These are phyloP conservation scores for Cyprinodon brontotheroides DNA, from an alignment of 2,113 vertebrate genomes.

Conservation along the genomic window DNA sequence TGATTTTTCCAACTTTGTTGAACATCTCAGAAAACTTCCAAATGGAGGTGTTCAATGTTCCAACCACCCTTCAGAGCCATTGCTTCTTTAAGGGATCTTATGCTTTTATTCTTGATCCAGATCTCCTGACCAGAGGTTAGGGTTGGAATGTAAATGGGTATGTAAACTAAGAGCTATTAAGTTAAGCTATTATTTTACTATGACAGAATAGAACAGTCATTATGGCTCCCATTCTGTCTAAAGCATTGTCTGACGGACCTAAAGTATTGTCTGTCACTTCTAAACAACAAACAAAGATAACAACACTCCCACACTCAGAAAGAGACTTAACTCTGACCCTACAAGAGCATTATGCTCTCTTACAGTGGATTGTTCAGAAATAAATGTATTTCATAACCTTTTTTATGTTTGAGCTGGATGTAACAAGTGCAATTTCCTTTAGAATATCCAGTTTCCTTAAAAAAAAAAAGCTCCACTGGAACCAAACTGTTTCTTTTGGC, in stretches of 20 bases:
- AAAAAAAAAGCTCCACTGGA: conserved; percentile 5
- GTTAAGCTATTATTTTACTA: background rate
- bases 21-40: too few species aligned
- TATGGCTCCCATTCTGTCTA: too few species aligned
- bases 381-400: background rate
- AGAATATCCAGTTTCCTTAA: background rate
- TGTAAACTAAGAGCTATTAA: background rate
- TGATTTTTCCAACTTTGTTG: background rate
- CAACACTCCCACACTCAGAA: too few species aligned
- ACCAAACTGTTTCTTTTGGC: conserved; percentile 26
- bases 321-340: too few species aligned
- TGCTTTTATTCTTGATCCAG: too few species aligned
- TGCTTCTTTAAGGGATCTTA: too few species aligned
- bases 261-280: background rate
- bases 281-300: background rate
- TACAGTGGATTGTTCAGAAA: background rate
- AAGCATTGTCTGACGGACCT: too few species aligned
- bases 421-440: background rate
- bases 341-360: too few species aligned
- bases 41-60: background rate
- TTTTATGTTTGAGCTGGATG: background rate
- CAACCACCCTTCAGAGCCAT: too few species aligned
- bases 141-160: background rate
- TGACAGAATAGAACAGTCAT: background rate
- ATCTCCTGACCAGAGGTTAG: background rate